Evolutionary conservation across 2,113 vertebrate genomes (phyloP).

Genomic region (Madoqua kirkii): DNA sequence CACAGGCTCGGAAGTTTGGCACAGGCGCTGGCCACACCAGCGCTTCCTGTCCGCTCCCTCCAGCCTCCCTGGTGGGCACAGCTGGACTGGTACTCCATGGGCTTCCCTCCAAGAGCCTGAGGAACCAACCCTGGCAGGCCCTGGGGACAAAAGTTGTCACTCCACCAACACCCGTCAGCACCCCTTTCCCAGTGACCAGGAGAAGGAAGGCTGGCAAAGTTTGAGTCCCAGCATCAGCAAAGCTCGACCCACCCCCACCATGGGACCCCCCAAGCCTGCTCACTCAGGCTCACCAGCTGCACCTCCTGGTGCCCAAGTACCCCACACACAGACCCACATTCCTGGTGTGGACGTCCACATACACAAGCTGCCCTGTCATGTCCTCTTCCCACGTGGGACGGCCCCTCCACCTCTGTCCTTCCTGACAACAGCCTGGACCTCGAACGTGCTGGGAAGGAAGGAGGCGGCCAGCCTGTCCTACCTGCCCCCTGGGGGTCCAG

Average conservation of each 20-base stretch:
- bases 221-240: background rate
- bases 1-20: background rate
- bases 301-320: background rate
- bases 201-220: background rate
- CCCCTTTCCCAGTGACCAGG: background rate
- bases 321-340: background rate
- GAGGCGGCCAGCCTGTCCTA: background rate
- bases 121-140: background rate
- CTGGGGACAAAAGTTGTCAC: background rate
- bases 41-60: background rate
- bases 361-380: background rate
- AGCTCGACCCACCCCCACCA: background rate
- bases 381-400: background rate
- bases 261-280: background rate
- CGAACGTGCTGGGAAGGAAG: background rate
- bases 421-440: background rate
- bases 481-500: background rate
- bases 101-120: background rate
- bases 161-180: accelerated
- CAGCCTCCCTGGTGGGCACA: background rate
- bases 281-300: background rate
- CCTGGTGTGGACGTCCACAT: background rate
- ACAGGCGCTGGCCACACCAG: background rate
- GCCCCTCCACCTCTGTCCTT: background rate
- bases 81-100: background rate